These are phyloP conservation scores for Peromyscus polionotus DNA, from an alignment of 2,113 vertebrate species.

Conservation along the genomic window DNA sequence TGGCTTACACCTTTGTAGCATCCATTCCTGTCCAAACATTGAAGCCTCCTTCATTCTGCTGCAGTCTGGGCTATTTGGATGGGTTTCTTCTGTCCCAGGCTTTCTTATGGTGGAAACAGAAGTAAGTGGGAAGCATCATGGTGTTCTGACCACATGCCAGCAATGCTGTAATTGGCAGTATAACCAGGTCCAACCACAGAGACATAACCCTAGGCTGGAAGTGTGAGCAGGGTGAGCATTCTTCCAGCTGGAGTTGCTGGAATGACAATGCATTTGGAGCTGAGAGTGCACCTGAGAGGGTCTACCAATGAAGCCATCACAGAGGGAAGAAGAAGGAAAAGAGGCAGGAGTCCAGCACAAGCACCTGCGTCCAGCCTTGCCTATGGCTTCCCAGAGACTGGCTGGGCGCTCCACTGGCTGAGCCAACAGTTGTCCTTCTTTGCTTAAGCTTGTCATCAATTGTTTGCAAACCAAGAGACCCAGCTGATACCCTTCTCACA, in stretches of 20 bases:
- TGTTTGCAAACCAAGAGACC: neutral
- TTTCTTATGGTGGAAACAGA: neutral
- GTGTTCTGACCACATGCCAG: neutral
- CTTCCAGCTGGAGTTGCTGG: neutral
- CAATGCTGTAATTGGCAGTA: neutral
- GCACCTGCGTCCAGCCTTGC: neutral
- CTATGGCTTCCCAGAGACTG: neutral
- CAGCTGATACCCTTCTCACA: too few species aligned
- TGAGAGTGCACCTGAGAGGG: neutral
- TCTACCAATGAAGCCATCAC: neutral
- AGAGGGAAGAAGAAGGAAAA: neutral
- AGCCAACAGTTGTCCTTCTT: neutral
- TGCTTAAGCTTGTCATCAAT: neutral
- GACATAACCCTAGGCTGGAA: neutral
- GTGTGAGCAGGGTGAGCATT: neutral
- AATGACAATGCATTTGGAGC: neutral
- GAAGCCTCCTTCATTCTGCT: neutral
- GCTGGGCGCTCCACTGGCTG: neutral
- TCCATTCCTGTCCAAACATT: neutral
- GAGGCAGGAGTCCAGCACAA: neutral
- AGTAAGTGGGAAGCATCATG: neutral
- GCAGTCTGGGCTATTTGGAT: neutral
- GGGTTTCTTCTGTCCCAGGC: neutral
- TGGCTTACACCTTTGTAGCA: neutral
- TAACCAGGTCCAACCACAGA: neutral